A percentile compares a stretch with the other conserved stretches of the same genome.
These are phyloP conservation scores for Andrena dorsata DNA, from an alignment of 2,888 invertebrate species.

Conservation along the genomic window DNA sequence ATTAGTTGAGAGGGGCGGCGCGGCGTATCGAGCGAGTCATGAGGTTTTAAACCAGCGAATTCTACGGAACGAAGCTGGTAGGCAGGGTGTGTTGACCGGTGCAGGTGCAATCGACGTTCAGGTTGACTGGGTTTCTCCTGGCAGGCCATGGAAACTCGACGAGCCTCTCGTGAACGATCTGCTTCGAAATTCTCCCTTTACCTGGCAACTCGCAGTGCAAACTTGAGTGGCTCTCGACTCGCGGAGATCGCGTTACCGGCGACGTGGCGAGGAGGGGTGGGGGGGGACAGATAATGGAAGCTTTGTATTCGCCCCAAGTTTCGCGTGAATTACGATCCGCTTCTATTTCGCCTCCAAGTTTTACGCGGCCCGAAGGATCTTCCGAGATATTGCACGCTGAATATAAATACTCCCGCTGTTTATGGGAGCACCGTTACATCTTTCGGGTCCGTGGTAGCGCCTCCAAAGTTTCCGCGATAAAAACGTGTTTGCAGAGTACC, in stretches of 20 bases:
- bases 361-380: constrained; percentile 10
- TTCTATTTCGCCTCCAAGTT: constrained; percentile 33
- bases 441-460: constrained; percentile 4
- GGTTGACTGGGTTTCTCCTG: constrained; percentile 63
- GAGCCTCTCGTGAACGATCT: constrained; percentile 35
- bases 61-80: background rate
- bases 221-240: constrained; percentile 13
- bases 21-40: background rate
- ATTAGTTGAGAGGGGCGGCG: background rate
- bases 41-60: background rate
- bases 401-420: constrained; percentile 45
- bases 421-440: constrained; percentile 53
- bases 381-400: constrained; percentile 25
- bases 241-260: background rate
- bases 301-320: constrained; percentile 55
- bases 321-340: constrained; percentile 48
- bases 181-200: background rate
- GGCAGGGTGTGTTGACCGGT: constrained; percentile 34
- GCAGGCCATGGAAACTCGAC: constrained; percentile 36
- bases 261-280: background rate
- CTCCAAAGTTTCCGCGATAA: background rate
- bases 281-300: constrained; percentile 20
- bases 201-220: constrained; percentile 16
- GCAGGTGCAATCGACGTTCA: constrained; percentile 56
- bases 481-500: too few species aligned